Evolutionary conservation across 2,888 invertebrate species (phyloP), one percentile per base, ranked within the genome.

Genomic region (Macaria notata): DNA sequence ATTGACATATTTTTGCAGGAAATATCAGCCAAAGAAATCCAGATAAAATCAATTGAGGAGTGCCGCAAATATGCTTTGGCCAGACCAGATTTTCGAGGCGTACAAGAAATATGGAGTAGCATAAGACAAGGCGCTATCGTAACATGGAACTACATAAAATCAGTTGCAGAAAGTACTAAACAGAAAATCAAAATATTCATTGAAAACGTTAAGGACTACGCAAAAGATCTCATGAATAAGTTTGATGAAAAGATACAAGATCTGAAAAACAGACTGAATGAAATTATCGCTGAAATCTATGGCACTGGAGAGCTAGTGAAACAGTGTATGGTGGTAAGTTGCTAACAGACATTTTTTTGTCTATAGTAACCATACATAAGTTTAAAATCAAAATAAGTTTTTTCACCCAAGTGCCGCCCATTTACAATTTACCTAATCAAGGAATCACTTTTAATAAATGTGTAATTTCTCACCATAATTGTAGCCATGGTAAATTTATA

Each of bases 291-390:
- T 42, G 65, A 70, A 30, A 49, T 75, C 4, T 54, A 72, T 29
- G 70, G 68, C 3, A 69, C 69, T 9, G 67, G 71, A 8, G 64
- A 76, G 50, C 53, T 69, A 19, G 64, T 78, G 3, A 72, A 73
- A 60, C 57, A 71, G 63, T 84, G 84, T 66, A 54, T 79, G 31
- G 46, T 72, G 53, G 84, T 83, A 73, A 68, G 70, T 65, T 52
- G 8, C 8, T 38, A 38, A 19, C 19, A 19, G 19, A 19, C 19
- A n/a, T n/a, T 38, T 38, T 38, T 7, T 7, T 7, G 3, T 38
- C 6, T 38, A 38, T 38, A 38, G 1, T 5, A 8, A 2, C 8
- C 8, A 7, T 38, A 8, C 5, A 8, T 38, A 38, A 38, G 6
- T 38, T 38, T 5, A 38, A 5, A 38, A 38, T 38, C 3, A 5